phyloP scores from a whole-genome alignment of 2,888 invertebrate species.

The Plagodis pulveraria region DNA sequence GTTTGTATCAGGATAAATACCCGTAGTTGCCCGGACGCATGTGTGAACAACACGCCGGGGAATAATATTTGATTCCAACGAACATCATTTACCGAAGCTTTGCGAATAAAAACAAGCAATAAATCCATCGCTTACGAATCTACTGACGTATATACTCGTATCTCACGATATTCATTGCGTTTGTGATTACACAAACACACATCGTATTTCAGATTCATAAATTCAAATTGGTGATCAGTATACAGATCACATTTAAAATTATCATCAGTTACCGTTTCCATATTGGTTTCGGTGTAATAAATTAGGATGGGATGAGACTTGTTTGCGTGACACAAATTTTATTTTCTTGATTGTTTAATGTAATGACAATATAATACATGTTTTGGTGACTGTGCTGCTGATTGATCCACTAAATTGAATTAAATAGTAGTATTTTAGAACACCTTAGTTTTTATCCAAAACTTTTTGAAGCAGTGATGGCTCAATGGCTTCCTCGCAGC shows the following conservation, averaged over 20 bases:
- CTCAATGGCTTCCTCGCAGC: too few relatives aligned
- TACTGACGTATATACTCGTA: constrained; percentile 25
- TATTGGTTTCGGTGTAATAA: constrained; percentile 37
- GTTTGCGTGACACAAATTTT: constrained; percentile 28
- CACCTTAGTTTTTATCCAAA: too few relatives aligned
- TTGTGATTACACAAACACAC: constrained; percentile 43
- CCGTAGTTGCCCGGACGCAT: constrained; percentile 40
- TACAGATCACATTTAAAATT: constrained; percentile 42
- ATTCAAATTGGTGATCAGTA: constrained; percentile 47
- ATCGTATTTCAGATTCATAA: constrained; percentile 44
- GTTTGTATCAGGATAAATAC: constrained; percentile 45
- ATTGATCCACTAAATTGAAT: too few relatives aligned
- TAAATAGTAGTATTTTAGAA: too few relatives aligned
- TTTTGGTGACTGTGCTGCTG: too few relatives aligned
- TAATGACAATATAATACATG: too few relatives aligned
- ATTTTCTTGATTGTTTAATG: constrained; percentile 26
- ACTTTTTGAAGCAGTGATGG: too few relatives aligned
- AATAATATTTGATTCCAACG: constrained; percentile 46
- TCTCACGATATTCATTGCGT: constrained; percentile 43
- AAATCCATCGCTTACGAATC: constrained; percentile 46
- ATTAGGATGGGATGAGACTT: constrained; percentile 32
- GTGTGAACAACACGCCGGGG: constrained; percentile 49
- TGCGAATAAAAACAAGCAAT: constrained; percentile 51
- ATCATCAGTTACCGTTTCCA: constrained; percentile 36
- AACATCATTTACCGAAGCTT: constrained; percentile 43